Conservation (phyloP, 2,888 invertebrate species). For the Crioceris asparagi region DNA sequence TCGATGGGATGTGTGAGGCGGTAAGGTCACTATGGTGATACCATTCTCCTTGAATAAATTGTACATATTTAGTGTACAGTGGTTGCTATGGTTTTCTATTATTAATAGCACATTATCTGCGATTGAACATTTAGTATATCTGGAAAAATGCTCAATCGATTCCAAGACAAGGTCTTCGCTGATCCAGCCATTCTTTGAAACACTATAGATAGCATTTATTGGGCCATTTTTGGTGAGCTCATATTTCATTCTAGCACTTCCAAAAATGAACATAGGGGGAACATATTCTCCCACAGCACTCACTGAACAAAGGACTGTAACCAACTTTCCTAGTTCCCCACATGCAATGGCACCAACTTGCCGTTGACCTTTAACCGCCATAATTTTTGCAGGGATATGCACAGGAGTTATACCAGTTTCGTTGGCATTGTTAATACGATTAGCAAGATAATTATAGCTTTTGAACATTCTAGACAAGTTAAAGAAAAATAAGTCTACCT, state of each 20-base stretch:
- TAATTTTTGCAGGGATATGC: slow-evolving; percentile 1
- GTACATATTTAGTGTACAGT: slow-evolving; percentile 11
- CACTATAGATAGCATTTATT: slow-evolving; percentile 5
- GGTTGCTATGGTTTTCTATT: slow-evolving; percentile 13
- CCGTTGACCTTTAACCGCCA: slow-evolving; percentile 9
- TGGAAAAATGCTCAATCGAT: slow-evolving; percentile 17
- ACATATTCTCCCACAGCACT: slow-evolving; percentile 12
- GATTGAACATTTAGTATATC: slow-evolving; percentile 2
- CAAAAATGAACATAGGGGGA: slow-evolving; percentile 14
- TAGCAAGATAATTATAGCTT: neutral
- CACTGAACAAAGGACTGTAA: slow-evolving; percentile 10
- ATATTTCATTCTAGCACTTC: slow-evolving; percentile 6
- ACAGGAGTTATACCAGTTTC: slow-evolving; percentile 6
- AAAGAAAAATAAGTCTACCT: slow-evolving; percentile 7
- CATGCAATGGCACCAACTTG: slow-evolving; percentile 10
- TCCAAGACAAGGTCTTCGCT: slow-evolving; percentile 10
- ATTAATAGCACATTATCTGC: slow-evolving; percentile 8
- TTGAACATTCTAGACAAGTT: slow-evolving; percentile 2
- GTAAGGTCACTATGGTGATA: slow-evolving; percentile 13
- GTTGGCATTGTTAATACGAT: neutral
- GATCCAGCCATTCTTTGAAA: slow-evolving; percentile 10
- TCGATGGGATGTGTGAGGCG: slow-evolving; percentile 17
- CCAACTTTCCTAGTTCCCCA: slow-evolving; percentile 8
- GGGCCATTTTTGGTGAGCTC: slow-evolving; percentile 9
- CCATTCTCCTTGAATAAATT: slow-evolving; percentile 13